Evolutionary conservation across 2,113 vertebrate species (phyloP).

Genomic region (Raphicerus campestris): DNA sequence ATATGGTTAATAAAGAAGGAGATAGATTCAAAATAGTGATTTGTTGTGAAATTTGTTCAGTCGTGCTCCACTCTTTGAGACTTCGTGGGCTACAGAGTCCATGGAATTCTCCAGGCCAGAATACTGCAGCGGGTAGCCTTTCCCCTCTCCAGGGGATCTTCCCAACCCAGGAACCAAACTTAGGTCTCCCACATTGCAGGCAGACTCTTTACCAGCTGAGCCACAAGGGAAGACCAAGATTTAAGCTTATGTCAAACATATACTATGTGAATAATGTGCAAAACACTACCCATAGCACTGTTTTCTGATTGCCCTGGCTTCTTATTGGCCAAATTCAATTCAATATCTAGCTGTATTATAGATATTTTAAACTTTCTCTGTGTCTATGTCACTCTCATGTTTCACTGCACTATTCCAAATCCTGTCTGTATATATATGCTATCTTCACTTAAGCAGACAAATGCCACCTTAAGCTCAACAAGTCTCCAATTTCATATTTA

Average conservation of each 20-base stretch:
- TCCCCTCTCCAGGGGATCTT: background rate
- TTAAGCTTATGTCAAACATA: background rate
- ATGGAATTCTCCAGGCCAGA: background rate
- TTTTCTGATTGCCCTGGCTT: background rate
- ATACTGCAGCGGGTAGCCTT: background rate
- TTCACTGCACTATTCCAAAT: background rate
- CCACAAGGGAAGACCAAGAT: background rate
- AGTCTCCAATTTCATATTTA: background rate
- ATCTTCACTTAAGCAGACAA: background rate
- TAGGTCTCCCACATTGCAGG: background rate
- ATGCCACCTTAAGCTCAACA: background rate
- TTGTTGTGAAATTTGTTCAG: background rate
- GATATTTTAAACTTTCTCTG: background rate
- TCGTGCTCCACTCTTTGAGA: background rate
- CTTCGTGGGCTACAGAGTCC: background rate
- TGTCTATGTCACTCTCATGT: background rate
- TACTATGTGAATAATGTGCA: background rate
- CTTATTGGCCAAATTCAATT: background rate
- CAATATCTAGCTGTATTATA: background rate
- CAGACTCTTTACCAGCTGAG: background rate
- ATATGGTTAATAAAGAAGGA: background rate
- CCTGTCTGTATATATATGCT: background rate
- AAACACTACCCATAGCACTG: background rate
- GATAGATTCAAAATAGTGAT: background rate
- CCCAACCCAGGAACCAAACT: background rate